Base-by-base conservation (phyloP, 1,140 invertebrate species). In the Branchinecta lynchi region DNA sequence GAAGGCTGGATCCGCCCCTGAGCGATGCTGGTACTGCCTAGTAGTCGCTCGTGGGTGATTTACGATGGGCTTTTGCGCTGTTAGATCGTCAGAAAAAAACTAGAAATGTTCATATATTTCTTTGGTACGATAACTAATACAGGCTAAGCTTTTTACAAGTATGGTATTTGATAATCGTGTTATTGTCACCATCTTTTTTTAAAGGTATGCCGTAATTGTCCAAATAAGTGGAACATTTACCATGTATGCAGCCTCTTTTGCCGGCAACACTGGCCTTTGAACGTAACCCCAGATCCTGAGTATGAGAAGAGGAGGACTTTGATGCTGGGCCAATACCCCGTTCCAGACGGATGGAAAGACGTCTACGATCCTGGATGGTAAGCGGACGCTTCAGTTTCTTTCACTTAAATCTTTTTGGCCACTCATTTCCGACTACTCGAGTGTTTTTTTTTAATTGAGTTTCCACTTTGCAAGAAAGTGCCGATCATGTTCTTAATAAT, bases 171-270 rank as follows among this genome's bases (percentile, higher is more conserved):
- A 32, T 3, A 32, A 32, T 32, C 32, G 32, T 32, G 32, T 32
- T 32, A 32, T 32, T 3, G 2, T 1, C 32, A 32, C 32, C 32
- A 7, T 45, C 67, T 71, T 7, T 65, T 7, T 71, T 69, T 66
- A 8, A 32, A 71, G 67, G 85, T 86, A 44, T 86, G 86, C 73
- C 84, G 84, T 74, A 88, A 89, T 7, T 99, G 96, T 79, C 96
- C 96, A 3, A 98, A 98, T 77, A 97, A 95, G 79, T 89, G 85
- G 74, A 99, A 98, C 77, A 88, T 93, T 70, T 94, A 89, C 78
- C 96, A 99, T 77, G 87, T 92, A 72, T 99, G 96, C 79, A 85
- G 84, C 3, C 84, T 85, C 43, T 96, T 85, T 79, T 99, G 96
- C 80, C 86, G 89, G 69, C 88, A 91, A 76, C 84, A 86, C 66